Evolutionary conservation across 2,888 invertebrate genomes (phyloP).

Genomic region (Cenopis cana): DNA sequence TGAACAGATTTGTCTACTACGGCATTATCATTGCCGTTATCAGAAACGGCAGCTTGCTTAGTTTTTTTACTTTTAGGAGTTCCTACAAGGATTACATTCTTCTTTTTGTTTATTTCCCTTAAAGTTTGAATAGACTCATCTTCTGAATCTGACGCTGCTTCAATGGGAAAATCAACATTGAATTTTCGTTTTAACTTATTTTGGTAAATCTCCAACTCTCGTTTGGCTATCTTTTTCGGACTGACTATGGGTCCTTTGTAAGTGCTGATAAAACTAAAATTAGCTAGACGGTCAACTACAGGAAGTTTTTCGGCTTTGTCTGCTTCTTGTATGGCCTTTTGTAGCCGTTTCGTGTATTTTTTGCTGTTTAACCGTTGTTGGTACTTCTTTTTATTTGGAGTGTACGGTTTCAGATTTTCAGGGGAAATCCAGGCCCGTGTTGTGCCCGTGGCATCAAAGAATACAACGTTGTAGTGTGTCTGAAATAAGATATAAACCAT

Average conservation of each 20-base stretch:
- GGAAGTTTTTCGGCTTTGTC: conserved; percentile 69
- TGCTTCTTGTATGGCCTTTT: conserved; percentile 68
- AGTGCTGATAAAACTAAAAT: conserved; percentile 77
- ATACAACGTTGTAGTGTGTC: conserved; percentile 84
- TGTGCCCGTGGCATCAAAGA: conserved; percentile 75
- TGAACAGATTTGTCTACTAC: background rate
- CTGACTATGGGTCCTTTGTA: conserved; percentile 71
- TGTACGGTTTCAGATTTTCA: conserved; percentile 68
- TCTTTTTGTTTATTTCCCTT: conserved; percentile 45
- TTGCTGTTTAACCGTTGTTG: conserved; percentile 53
- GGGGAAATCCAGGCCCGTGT: conserved; percentile 79
- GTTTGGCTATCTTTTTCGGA: conserved; percentile 65
- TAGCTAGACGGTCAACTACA: conserved; percentile 65
- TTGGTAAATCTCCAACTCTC: conserved; percentile 60
- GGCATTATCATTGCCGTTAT: conserved; percentile 5
- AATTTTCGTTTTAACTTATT: conserved; percentile 64
- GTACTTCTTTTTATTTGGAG: conserved; percentile 54
- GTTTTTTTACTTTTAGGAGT: conserved; percentile 53
- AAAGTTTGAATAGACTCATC: conserved; percentile 48
- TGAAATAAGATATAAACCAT: conserved; percentile 55
- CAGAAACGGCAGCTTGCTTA: background rate
- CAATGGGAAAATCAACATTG: conserved; percentile 63
- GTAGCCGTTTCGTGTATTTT: conserved; percentile 63
- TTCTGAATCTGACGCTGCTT: conserved; percentile 58
- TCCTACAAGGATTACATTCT: conserved; percentile 57